A percentile compares a stretch with the other conserved stretches of the same genome.
phyloP scores from a whole-genome alignment of 2,113 vertebrate genomes.

The Pontoporia blainvillei region DNA sequence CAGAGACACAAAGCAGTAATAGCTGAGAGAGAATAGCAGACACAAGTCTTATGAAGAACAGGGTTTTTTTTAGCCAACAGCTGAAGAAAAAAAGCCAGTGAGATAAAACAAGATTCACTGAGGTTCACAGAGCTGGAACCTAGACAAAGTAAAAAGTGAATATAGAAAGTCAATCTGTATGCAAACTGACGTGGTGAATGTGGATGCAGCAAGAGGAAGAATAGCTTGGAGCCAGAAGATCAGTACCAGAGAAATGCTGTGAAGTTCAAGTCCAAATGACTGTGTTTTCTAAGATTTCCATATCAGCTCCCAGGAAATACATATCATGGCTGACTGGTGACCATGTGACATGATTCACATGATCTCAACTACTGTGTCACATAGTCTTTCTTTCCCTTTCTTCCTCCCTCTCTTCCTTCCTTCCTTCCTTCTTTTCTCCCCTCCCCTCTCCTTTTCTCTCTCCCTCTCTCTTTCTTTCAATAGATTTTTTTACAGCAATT shows the following conservation, averaged over 20 bases:
- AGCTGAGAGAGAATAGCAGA: not conserved
- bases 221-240: not conserved
- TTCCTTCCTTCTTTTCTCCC: not conserved
- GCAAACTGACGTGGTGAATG: not conserved
- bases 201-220: not conserved
- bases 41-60: not conserved
- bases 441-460: not conserved
- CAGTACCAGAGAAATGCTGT: too few relatives aligned
- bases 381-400: not conserved
- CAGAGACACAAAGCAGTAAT: not conserved
- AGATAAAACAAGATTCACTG: not conserved
- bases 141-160: not conserved
- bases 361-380: not conserved
- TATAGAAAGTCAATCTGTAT: not conserved
- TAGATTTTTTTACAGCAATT: not conserved
- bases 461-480: not conserved
- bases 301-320: not conserved
- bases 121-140: not conserved
- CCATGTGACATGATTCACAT: not conserved
- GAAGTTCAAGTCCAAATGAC: not conserved
- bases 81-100: not conserved
- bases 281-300: not conserved
- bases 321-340: not conserved
- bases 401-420: not conserved
- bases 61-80: not conserved